Evolutionary conservation across 2,797 vertebrate species (phyloP), one percentile per base, ranked within the genome.

Genomic region (Acipenser oxyrinchus): DNA sequence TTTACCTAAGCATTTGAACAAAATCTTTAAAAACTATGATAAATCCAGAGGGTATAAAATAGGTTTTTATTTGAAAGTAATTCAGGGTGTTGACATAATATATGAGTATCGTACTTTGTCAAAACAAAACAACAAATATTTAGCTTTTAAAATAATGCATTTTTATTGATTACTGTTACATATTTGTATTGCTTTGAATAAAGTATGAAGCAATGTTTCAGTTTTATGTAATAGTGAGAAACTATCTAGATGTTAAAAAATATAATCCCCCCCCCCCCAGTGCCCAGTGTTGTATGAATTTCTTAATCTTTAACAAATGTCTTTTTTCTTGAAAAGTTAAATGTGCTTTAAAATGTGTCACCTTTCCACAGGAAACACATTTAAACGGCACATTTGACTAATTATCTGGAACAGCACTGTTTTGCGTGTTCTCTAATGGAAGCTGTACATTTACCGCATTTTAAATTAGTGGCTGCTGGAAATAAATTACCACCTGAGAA

Each of bases 401-500:
- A 51, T 11, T 15, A 60, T 58, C 15, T 58, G 55, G 55, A 60
- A 60, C 23, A 51, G 66, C 23, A 6, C 10, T 23, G 58, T 60
- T 57, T 10, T 23, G 23, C 1, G 49, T 51, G 58, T 51, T 5
- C 49, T 59, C 10, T 61, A 51, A 18, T 48, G 7, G 49, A 10
- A 37, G 48, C 58, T 11, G 18, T 51, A 37, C 49, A 49, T 61
- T 2, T 67, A 62, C 49, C 6, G 15, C n/a, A 48, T 67, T 51
- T 62, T 67, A 67, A 67, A 52, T 52, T 61, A 37, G 58, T 62
- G 4, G 15, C 49, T 51, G 49, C 15, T 60, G 7, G n/a, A 48
- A 67, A 49, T 15, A 67, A 67, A 67, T 67, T 6, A 23, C 18
- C 49, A 62, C 59, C 59, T 60, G 66, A 15, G n/a, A 12, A 67